Conservation (phyloP, 2,113 vertebrate genomes). For the Leptosomus discolor region DNA sequence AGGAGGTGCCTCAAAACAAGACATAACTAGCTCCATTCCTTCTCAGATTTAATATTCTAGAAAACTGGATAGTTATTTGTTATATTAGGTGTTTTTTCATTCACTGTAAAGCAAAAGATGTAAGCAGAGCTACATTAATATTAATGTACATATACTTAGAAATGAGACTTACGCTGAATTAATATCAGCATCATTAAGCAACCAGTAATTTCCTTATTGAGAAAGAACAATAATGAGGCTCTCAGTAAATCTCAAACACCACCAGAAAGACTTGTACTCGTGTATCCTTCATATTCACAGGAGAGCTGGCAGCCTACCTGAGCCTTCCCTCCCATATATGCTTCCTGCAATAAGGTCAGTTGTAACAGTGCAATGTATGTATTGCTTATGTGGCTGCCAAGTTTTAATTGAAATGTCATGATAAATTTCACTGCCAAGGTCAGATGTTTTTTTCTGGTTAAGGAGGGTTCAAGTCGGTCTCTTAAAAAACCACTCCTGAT, state of each 20-base stretch:
- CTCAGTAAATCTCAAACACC: not conserved
- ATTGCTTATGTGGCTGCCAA: constrained; percentile 67
- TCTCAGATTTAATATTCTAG: not conserved
- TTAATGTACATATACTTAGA: not conserved
- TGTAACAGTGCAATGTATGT: constrained; percentile 18
- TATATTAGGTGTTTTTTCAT: not conserved
- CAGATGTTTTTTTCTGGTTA: constrained; percentile 80
- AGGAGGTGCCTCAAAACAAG: not conserved
- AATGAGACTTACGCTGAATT: not conserved
- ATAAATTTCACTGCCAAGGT: constrained; percentile 81
- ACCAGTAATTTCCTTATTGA: not conserved
- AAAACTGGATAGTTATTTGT: not conserved
- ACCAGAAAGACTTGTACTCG: not conserved
- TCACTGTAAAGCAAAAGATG: not conserved
- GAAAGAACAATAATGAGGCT: not conserved
- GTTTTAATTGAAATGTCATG: constrained; percentile 88
- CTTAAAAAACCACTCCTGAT: constrained; percentile 73
- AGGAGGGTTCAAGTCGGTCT: constrained; percentile 77
- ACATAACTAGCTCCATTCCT: not conserved
- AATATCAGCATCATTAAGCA: not conserved
- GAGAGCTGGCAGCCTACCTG: not conserved
- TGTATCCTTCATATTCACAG: not conserved
- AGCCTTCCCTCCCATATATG: not conserved
- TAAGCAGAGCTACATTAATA: not conserved
- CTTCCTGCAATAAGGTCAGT: constrained; percentile 73